A percentile compares a stretch with the other conserved stretches of the same genome.
Conservation (phyloP, 2,888 invertebrate genomes). For the Morpho deidamia region DNA sequence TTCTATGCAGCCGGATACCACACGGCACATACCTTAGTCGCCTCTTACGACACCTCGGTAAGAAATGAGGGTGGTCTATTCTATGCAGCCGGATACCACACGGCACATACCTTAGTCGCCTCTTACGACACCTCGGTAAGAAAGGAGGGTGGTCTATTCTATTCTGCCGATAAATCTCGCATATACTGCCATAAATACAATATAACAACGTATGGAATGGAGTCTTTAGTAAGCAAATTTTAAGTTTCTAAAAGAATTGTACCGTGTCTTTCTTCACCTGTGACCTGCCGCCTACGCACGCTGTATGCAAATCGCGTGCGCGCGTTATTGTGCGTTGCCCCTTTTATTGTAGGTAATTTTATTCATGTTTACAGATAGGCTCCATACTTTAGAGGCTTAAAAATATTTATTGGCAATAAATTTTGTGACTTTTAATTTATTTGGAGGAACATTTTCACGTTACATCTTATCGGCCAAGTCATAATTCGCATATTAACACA, state of each 20-base stretch:
- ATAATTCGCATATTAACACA: too few relatives aligned
- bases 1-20: too few relatives aligned
- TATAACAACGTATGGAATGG: too few relatives aligned
- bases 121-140: too few relatives aligned
- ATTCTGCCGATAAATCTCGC: too few relatives aligned
- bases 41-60: too few relatives aligned
- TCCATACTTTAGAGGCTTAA: neutral
- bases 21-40: too few relatives aligned
- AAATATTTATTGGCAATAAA: neutral
- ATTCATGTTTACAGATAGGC: neutral
- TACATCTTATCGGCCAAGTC: neutral
- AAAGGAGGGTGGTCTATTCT: too few relatives aligned
- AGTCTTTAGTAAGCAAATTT: slow-evolving; percentile 7
- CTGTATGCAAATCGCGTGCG: slow-evolving; percentile 38
- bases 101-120: too few relatives aligned
- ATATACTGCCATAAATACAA: too few relatives aligned
- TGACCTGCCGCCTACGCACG: slow-evolving; percentile 41
- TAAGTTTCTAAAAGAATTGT: slow-evolving; percentile 7
- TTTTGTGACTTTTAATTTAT: neutral
- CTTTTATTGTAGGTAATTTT: slow-evolving; percentile 7
- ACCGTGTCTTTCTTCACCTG: slow-evolving; percentile 3
- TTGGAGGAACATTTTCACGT: neutral
- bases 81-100: too few relatives aligned
- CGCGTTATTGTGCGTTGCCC: slow-evolving; percentile 8
- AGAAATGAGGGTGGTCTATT: too few relatives aligned